Evolutionary conservation across 2,113 vertebrate species (phyloP).

Genomic region (Neodon shergylaensis): DNA sequence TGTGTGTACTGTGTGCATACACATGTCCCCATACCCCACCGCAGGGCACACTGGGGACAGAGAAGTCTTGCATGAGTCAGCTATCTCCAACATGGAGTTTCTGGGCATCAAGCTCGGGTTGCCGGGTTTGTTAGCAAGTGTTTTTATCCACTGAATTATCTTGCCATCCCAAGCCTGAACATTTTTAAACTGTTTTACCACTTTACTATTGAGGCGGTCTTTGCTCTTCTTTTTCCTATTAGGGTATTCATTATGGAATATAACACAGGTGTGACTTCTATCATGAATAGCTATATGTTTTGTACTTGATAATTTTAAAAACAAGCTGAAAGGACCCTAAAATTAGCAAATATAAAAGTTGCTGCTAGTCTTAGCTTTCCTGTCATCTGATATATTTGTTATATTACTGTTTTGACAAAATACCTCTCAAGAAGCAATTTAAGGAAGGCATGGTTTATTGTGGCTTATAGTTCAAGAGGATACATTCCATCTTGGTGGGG

Average conservation of each 20-base stretch:
- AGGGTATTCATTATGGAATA: conserved; percentile 32
- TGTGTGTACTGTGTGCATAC: not conserved
- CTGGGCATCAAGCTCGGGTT: not conserved
- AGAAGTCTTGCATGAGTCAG: not conserved
- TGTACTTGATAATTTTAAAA: not conserved
- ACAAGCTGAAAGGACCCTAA: not conserved
- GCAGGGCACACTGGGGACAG: not conserved
- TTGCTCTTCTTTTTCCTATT: not conserved
- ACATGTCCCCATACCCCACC: too few relatives aligned
- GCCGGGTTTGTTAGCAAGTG: not conserved
- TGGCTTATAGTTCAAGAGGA: not conserved
- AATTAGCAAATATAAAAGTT: not conserved
- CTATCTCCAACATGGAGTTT: not conserved
- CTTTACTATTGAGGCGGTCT: conserved; percentile 30
- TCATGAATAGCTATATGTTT: not conserved
- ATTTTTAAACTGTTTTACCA: not conserved
- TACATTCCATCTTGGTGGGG: not conserved
- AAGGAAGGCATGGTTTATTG: not conserved
- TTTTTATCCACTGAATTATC: not conserved
- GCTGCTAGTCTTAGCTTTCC: not conserved
- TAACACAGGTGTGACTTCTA: not conserved
- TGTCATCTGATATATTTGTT: not conserved
- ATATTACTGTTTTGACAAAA: not conserved
- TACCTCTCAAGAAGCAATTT: not conserved
- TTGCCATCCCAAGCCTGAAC: not conserved